Base-by-base conservation (phyloP, 2,797 vertebrate genomes). In the Cyprinella venusta region DNA sequence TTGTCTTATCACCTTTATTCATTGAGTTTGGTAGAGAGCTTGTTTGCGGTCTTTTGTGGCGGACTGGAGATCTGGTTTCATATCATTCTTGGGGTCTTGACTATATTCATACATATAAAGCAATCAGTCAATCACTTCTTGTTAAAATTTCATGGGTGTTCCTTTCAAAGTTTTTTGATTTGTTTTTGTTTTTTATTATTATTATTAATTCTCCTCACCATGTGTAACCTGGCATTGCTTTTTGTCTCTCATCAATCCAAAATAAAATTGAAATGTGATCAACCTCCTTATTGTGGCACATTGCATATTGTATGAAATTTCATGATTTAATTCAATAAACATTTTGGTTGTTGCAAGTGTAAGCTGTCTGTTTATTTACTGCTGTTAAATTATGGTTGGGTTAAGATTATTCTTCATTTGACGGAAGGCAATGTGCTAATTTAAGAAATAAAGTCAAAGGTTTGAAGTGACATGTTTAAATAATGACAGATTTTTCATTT, bases 261-360 rank as follows among this genome's bases (percentile, higher is more conserved):
- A 24, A 26, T 48, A 16, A 9, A 38, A 40, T 76, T 40, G 21
- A 67, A 18, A 52, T 3, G 15, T 19, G 7, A 79, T n/a, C 26
- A 33, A 78, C 16, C 19, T 59, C 76, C 45, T 67, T 67, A 79
- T 70, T 52, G 84, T 90, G 85, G 38, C 21, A 50, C 24, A 40
- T 77, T 89, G 83, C 88, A 74, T 88, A 83, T 89, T 79, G 84
- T 7, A 21, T 89, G 80, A 30, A 80, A 12, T 42, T 80, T 88
- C 88, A 88, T 69, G 54, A 83, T 86, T 90, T 87, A 89, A 88
- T 87, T 91, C 86, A 94, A 91, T 88, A 91, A 92, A 92, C 84
- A 65, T 63, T 80, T 88, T 86, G 87, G 84, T 91, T 91, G 87
- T 88, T 90, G 88, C 85, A 90, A 88, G 87, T 80, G 1, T 12